These are phyloP conservation scores for Rhynchomys soricoides DNA, from an alignment of 2,113 vertebrate species.

Conservation along the genomic window DNA sequence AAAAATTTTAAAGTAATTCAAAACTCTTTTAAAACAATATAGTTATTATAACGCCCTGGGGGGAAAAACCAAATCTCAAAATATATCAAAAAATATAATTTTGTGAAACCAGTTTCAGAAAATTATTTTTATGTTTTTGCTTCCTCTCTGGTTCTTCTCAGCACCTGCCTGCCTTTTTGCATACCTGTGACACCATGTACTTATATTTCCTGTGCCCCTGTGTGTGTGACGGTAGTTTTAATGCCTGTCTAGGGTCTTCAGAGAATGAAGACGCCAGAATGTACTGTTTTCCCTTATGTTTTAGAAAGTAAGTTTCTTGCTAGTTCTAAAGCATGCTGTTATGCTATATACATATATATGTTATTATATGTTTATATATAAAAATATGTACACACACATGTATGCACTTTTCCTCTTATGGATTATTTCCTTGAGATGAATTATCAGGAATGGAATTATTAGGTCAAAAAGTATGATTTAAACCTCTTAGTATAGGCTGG, in stretches of 20 bases:
- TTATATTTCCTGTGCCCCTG: not conserved
- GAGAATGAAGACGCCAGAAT: constrained; percentile 38
- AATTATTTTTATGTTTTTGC: not conserved
- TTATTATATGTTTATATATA: no score
- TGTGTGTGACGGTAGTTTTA: not conserved
- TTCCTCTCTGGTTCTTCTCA: not conserved
- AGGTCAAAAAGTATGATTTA: constrained; percentile 17
- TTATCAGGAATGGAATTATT: not conserved
- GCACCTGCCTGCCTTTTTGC: not conserved
- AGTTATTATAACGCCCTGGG: not conserved
- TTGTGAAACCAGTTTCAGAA: not conserved
- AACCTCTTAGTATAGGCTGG: constrained; percentile 34
- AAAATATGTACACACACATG: no score
- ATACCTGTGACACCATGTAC: not conserved
- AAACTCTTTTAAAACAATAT: not conserved
- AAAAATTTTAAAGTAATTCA: not conserved
- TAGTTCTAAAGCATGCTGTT: constrained; percentile 11
- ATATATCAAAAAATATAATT: no score
- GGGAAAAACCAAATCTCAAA: not conserved
- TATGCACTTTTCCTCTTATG: not conserved
- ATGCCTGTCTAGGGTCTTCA: not conserved
- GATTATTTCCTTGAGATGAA: constrained; percentile 37
- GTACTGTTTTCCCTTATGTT: not conserved
- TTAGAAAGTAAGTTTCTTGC: constrained; percentile 35
- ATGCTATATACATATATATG: not conserved